phyloP scores from a whole-genome alignment of 2,888 invertebrate species.

The Laspeyria flexula region DNA sequence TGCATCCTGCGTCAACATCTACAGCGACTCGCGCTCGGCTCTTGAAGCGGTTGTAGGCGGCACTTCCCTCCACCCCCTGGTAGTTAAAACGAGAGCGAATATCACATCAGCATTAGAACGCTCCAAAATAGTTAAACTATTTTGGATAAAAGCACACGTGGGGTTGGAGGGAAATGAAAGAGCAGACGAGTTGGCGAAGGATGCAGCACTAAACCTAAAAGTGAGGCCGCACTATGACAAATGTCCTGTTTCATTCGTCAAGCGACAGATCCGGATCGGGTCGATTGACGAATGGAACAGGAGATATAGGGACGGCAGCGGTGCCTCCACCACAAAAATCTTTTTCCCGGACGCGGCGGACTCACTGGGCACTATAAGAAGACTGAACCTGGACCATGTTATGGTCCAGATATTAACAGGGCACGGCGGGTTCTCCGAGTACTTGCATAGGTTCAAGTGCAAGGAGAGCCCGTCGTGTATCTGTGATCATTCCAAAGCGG shows the following conservation, averaged over 20 bases:
- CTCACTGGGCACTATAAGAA: slow-evolving; percentile 5
- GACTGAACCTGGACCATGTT: background rate
- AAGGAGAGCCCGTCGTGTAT: no score
- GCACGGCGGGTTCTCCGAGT: slow-evolving; percentile 12
- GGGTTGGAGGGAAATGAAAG: slow-evolving; percentile 13
- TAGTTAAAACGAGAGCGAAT: background rate
- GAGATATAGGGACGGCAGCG: slow-evolving; percentile 4
- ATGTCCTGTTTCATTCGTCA: slow-evolving; percentile 9
- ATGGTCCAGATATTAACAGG: slow-evolving; percentile 7
- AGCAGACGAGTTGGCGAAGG: slow-evolving; percentile 13
- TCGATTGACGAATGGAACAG: slow-evolving; percentile 7
- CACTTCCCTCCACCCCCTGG: background rate
- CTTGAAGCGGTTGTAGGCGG: slow-evolving; percentile 5
- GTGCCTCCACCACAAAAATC: slow-evolving; percentile 5
- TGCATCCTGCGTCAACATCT: background rate
- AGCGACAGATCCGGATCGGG: slow-evolving; percentile 7
- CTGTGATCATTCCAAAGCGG: no score
- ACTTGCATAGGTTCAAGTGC: slow-evolving; percentile 6
- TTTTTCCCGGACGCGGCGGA: slow-evolving; percentile 3
- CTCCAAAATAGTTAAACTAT: slow-evolving; percentile 4
- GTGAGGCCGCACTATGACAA: background rate
- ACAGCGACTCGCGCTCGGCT: slow-evolving; percentile 16
- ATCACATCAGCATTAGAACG: background rate
- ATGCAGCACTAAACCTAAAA: background rate
- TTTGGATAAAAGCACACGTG: slow-evolving; percentile 16